A percentile compares a stretch with the other conserved stretches of the same genome.
These are phyloP conservation scores for Mormoops blainvillei DNA, from an alignment of 2,113 vertebrate species.

Conservation along the genomic window DNA sequence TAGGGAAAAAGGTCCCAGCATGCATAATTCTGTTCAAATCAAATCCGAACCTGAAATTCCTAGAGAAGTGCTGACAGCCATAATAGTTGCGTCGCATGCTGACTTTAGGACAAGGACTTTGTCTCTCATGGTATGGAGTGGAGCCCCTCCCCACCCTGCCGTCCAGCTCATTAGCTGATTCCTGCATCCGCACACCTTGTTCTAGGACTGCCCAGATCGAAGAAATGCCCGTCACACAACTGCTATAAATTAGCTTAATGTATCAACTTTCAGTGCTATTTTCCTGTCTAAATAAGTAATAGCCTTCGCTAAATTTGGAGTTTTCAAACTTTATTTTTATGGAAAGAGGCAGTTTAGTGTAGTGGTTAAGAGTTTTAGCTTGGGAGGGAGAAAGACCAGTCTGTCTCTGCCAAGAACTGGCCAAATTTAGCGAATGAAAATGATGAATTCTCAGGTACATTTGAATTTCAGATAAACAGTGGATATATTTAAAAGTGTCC, in stretches of 20 bases:
- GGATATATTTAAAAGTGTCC: neutral
- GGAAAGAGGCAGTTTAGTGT: neutral
- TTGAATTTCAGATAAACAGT: neutral
- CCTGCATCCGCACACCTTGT: neutral
- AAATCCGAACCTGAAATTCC: neutral
- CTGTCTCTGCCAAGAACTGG: neutral
- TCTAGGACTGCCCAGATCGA: neutral
- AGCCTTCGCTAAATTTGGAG: neutral
- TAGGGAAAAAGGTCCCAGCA: too few species aligned
- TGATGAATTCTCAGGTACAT: neutral
- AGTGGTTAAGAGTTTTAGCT: neutral
- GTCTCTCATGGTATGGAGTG: neutral
- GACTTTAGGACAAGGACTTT: neutral
- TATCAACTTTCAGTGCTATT: neutral
- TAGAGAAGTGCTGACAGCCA: neutral
- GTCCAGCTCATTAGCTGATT: neutral
- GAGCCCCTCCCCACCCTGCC: neutral
- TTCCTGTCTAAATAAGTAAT: neutral
- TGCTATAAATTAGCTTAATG: neutral
- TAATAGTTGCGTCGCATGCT: neutral
- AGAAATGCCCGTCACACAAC: neutral
- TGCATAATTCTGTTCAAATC: neutral
- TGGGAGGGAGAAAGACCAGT: neutral
- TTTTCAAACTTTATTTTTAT: neutral
- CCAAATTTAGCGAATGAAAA: neutral